Evolutionary conservation across 2,113 vertebrate genomes (phyloP), one percentile per base, ranked within the genome.

Genomic region (Ctenomys sociabilis): DNA sequence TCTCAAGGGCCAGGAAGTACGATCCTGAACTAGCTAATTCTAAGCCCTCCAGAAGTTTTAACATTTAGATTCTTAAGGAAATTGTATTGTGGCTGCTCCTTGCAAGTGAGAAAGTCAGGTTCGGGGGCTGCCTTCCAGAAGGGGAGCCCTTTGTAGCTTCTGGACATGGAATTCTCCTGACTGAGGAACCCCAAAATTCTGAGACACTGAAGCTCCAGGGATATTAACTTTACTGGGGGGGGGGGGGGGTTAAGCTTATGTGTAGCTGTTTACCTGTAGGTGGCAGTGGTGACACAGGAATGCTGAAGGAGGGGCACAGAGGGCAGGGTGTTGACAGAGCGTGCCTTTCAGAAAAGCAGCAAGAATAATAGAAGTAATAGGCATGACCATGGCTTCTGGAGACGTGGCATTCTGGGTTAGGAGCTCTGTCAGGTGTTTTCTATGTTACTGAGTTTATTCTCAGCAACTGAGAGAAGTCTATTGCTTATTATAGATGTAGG

Each of bases 271-370:
- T 35, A 73, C 97, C 97, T 97, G 92, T 93, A 97, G 97, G 88
- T 97, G 97, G 97, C 97, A 97, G 95, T 96, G 81, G 93, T 90
- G 92, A 88, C 85, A 63, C 19, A 2, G 78, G 63, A 94, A 96
- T 93, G 73, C 49, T 16, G 26, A 28, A 35, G 59, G 77, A 63
- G 7, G 28, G 35, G 11, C 3, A 0, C 0, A 0, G 13, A 59
- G 49, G 68, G 43, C 24, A 43, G n/a, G 64, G 52, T 24, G 3
- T 45, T 54, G 78, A 32, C 72, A 28, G 63, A 81, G 32, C 81
- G 1, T 8, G 52, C 63, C 49, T 78, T 82, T 82, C 72, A 78
- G 72, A 72, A 63, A 12, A 83, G 54, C 61, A 49, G 37, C 63
- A 32, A 13, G 61, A 43, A 59, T 21, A 57, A 52, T 52, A 59